These are phyloP conservation scores for Hedychridium roseum DNA, from an alignment of 2,888 invertebrate genomes.

Conservation along the genomic window DNA sequence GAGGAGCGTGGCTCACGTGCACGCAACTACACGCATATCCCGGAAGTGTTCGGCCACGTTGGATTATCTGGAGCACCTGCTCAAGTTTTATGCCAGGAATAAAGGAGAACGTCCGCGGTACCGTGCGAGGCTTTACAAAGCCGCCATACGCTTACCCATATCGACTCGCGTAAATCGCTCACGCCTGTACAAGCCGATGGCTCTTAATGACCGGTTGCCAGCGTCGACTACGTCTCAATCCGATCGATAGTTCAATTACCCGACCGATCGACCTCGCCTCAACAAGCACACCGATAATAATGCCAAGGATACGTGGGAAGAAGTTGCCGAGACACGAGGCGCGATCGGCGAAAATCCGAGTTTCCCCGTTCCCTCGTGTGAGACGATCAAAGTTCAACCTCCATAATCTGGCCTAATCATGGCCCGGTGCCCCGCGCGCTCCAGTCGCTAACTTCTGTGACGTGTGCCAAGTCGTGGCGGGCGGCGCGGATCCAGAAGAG, in stretches of 20 bases:
- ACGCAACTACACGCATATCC: not conserved
- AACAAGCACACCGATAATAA: no score
- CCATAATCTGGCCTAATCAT: constrained; percentile 48
- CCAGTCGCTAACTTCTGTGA: constrained; percentile 57
- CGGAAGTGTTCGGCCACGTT: constrained; percentile 7
- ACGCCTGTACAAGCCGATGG: no score
- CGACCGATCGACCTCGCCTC: no score
- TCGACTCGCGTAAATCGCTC: no score
- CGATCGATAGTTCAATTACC: no score
- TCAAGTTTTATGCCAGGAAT: constrained; percentile 13
- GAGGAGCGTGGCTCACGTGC: constrained; percentile 6
- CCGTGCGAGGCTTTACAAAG: no score
- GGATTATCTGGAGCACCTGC: constrained; percentile 10
- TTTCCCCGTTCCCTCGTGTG: constrained; percentile 18
- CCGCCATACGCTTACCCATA: no score
- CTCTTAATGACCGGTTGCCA: no score
- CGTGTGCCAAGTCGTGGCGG: constrained; percentile 53
- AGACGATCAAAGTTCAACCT: constrained; percentile 49
- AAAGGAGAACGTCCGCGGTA: no score
- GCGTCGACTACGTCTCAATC: no score
- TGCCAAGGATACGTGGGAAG: no score
- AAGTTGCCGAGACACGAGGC: no score
- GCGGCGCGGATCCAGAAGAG: constrained; percentile 35
- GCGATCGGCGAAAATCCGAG: constrained; percentile 1
- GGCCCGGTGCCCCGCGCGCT: constrained; percentile 39